Evolutionary conservation across 2,797 vertebrate genomes (phyloP), one percentile per base, ranked within the genome.

Genomic region (Schizopygopsis pylzovi): DNA sequence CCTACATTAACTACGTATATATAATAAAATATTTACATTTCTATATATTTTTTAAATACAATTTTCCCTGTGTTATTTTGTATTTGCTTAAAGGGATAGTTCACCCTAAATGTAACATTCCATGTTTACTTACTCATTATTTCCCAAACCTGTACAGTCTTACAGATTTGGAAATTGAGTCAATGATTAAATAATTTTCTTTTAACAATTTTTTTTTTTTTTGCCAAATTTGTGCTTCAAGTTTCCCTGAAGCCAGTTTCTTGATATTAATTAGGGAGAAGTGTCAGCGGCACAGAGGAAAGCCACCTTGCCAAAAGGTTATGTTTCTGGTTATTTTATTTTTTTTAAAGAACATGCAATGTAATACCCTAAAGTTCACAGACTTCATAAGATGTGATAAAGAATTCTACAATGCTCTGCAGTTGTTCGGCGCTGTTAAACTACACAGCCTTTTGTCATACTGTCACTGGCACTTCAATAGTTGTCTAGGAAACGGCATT

Each of bases 401-500:
- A 71, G 76, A n/a, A 47, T 71, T 59, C 18, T 70, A 61, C 76
- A 79, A 47, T 71, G 47, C 39, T 59, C 75, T 85, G 76, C 65
- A 85, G 68, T 63, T 85, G 52, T 85, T 85, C 25, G 11, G 70
- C 70, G 47, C 37, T 76, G 78, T 73, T 65, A 52, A 76, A 75
- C 47, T 43, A 67, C 85, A 70, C 80, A 63, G 70, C 68, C 88
- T 88, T 67, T 90, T 86, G 65, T 25, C n/a, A 85, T 86, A 89
- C 83, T 85, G 79, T 85, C 85, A 89, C 82, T 83, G 88, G 89
- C 89, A 90, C 90, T 87, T 92, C 91, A 92, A 90, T 92, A 91
- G 92, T 93, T 90, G 93, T 94, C 93, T 85, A 90, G 91, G 93
- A 92, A 94, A 94, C 90, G 41, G 12, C 56, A 85, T 82, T 82